Conservation (phyloP, 2,888 invertebrate genomes). For the Lordiphosa fenestrarum region DNA sequence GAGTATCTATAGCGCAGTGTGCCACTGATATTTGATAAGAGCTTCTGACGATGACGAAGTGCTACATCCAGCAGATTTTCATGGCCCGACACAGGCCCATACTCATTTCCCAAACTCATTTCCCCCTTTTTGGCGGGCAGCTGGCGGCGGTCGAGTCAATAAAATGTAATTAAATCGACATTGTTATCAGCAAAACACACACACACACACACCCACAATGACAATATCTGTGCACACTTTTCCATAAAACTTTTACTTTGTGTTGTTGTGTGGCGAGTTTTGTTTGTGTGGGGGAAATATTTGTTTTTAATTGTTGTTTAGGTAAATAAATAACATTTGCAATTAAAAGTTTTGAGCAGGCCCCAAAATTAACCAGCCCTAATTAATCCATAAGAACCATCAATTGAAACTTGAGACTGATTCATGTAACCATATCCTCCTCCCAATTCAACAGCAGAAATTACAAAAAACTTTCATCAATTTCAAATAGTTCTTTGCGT, state of each 20-base stretch:
- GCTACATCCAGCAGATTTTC: constrained; percentile 26
- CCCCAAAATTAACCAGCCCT: background rate
- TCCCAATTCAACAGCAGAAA: no score
- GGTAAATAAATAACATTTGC: constrained; percentile 13
- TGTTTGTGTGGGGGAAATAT: no score
- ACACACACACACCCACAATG: constrained; percentile 22
- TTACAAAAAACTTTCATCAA: constrained; percentile 6
- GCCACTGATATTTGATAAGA: constrained; percentile 50
- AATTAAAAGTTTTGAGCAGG: constrained; percentile 31
- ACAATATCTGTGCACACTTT: constrained; percentile 29
- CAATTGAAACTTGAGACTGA: constrained; percentile 43
- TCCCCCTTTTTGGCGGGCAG: background rate
- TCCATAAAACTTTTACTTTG: constrained; percentile 17
- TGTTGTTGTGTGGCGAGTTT: no score
- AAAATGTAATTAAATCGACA: constrained; percentile 74
- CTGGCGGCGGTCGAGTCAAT: constrained; percentile 46
- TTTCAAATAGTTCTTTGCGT: constrained; percentile 11
- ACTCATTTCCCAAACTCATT: constrained; percentile 17
- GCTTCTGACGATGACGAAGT: constrained; percentile 59
- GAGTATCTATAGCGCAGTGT: constrained; percentile 34
- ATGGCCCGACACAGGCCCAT: constrained; percentile 12
- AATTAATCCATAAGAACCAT: constrained; percentile 13
- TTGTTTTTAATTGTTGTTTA: no score
- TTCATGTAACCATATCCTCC: constrained; percentile 21
- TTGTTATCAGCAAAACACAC: constrained; percentile 55